Conservation (phyloP, 1,140 invertebrate species). For the Maniola jurtina region DNA sequence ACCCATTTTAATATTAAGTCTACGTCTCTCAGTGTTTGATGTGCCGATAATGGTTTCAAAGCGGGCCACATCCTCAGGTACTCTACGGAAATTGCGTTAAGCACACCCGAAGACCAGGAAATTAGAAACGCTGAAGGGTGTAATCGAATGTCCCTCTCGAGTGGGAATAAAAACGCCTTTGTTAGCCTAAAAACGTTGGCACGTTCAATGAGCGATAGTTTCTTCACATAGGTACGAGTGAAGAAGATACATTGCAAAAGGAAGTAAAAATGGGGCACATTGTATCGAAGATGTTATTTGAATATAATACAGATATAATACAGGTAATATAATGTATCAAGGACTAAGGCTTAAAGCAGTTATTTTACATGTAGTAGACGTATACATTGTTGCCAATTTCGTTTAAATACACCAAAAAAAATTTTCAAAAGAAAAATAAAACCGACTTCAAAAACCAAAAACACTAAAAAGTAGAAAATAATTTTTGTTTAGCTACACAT, state of each 20-base stretch:
- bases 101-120: constrained; percentile 72
- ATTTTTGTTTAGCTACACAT: too few relatives aligned
- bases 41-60: constrained; percentile 10
- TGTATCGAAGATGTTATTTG: not conserved
- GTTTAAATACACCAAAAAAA: too few relatives aligned
- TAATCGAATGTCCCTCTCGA: constrained; percentile 68
- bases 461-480: too few relatives aligned
- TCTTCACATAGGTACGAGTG: not conserved
- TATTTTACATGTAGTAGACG: too few relatives aligned
- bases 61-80: constrained; percentile 22
- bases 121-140: constrained; percentile 74
- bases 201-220: constrained; percentile 15
- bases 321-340: too few relatives aligned
- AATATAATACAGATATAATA: not conserved
- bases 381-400: too few relatives aligned
- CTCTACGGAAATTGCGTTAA: constrained; percentile 74
- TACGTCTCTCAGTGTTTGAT: not conserved
- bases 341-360: too few relatives aligned
- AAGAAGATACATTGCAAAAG: not conserved
- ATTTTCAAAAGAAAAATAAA: too few relatives aligned
- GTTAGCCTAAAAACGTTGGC: constrained; percentile 34
- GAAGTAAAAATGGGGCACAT: not conserved
- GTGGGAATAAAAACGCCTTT: constrained; percentile 53
- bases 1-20: not conserved
- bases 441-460: too few relatives aligned